phyloP scores from a whole-genome alignment of 2,113 vertebrate genomes.

The Antennarius striatus region DNA sequence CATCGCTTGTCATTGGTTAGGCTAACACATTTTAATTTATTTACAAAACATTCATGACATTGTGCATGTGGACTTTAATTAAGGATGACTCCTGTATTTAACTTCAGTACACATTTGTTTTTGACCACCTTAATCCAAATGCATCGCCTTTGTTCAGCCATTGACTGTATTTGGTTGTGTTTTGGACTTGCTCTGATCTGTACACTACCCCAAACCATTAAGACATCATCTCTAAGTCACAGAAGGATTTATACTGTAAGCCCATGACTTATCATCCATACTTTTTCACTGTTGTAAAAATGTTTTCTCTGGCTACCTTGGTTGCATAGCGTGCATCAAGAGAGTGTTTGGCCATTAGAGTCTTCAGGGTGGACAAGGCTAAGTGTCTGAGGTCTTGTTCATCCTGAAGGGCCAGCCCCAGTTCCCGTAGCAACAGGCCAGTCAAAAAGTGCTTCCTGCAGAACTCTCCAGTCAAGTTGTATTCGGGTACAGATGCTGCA shows the following conservation, averaged over 20 bases:
- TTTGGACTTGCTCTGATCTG: constrained; percentile 43
- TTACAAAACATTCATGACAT: not conserved
- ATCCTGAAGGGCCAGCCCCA: constrained; percentile 95
- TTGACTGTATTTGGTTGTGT: constrained; percentile 33
- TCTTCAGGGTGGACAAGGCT: constrained; percentile 92
- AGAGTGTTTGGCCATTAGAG: constrained; percentile 96
- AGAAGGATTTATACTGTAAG: constrained; percentile 38
- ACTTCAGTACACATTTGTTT: constrained; percentile 19
- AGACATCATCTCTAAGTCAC: constrained; percentile 39
- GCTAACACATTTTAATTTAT: too few species aligned
- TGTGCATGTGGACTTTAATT: not conserved
- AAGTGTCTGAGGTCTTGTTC: constrained; percentile 95
- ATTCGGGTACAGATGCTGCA: constrained; percentile 89
- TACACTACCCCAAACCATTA: constrained; percentile 37
- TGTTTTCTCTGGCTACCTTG: constrained; percentile 78
- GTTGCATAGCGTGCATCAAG: constrained; percentile 91
- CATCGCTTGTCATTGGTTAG: too few species aligned
- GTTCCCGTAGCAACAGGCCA: constrained; percentile 90
- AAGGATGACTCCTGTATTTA: constrained; percentile 7
- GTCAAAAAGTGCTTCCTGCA: constrained; percentile 97
- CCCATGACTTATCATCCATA: constrained; percentile 34
- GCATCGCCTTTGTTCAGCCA: constrained; percentile 10
- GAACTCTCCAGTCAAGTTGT: constrained; percentile 95
- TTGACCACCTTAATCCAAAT: constrained; percentile 6
- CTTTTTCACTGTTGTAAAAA: constrained; percentile 31